Conservation (phyloP, 2,113 vertebrate species). For the Varanus salvator region DNA sequence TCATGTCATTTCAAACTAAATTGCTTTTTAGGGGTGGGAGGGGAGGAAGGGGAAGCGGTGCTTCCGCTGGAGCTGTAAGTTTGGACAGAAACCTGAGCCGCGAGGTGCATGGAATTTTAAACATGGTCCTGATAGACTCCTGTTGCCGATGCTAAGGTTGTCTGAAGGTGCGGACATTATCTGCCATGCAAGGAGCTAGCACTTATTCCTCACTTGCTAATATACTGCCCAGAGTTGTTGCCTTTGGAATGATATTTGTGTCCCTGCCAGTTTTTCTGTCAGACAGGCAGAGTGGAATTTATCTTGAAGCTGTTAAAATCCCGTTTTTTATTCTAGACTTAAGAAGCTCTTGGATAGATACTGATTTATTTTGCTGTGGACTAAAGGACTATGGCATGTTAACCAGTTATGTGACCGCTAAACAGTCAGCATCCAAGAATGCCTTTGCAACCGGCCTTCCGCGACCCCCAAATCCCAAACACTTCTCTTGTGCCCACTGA, state of each 20-base stretch:
- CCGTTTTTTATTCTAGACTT: neutral
- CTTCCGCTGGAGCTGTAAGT: neutral
- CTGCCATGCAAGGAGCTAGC: neutral
- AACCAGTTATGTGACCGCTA: constrained; percentile 20
- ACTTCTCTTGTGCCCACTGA: constrained; percentile 1
- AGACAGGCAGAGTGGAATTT: neutral
- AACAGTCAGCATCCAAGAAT: constrained; percentile 23
- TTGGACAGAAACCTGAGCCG: neutral
- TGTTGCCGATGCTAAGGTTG: neutral
- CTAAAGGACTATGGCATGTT: neutral
- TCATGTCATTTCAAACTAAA: constrained; percentile 33
- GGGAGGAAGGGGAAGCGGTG: neutral
- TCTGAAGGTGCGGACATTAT: neutral
- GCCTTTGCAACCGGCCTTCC: constrained; percentile 32
- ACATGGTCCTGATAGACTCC: constrained; percentile 2
- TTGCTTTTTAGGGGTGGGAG: constrained; percentile 8
- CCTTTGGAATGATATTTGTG: neutral
- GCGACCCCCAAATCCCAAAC: neutral
- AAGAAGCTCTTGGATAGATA: constrained; percentile 22
- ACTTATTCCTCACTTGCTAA: neutral
- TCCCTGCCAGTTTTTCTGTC: constrained; percentile 13
- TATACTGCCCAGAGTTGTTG: accelerated
- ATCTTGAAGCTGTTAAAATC: constrained; percentile 18
- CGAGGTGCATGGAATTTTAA: neutral
- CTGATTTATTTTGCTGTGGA: neutral